Evolutionary conservation across 2,113 vertebrate species (phyloP).

Genomic region (Syrmaticus mikado): DNA sequence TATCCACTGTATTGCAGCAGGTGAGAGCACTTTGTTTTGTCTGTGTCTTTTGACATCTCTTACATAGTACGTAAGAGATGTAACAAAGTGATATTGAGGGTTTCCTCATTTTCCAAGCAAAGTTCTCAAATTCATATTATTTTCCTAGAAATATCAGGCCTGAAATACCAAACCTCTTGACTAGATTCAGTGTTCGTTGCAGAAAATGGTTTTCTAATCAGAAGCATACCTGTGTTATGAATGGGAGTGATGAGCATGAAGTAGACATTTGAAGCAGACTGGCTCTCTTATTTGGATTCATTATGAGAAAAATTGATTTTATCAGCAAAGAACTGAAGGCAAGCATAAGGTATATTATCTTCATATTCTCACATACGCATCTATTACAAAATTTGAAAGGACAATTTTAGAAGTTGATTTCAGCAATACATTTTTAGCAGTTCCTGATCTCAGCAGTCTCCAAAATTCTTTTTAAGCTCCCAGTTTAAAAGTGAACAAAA

Average conservation of each 20-base stretch:
- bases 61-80: slow-evolving; percentile 31
- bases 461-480: not conserved
- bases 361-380: not conserved
- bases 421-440: not conserved
- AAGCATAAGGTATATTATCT: not conserved
- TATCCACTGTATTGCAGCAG: slow-evolving; percentile 85
- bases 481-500: not conserved
- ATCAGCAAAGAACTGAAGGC: not conserved
- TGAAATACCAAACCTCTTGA: not conserved
- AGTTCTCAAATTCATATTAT: not conserved
- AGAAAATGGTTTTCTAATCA: not conserved
- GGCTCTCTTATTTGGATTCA: not conserved
- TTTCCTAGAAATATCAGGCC: not conserved
- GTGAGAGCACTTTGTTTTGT: slow-evolving; percentile 76
- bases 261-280: not conserved
- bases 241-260: not conserved
- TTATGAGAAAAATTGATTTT: not conserved
- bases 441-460: not conserved
- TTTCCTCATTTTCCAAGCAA: slow-evolving; percentile 1
- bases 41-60: slow-evolving; percentile 28
- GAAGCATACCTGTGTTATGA: not conserved
- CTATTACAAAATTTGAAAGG: not conserved
- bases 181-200: not conserved
- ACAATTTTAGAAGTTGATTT: not conserved
- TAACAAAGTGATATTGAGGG: slow-evolving; percentile 46